Percentiles rank a stretch among this genome's conserved stretches.
Conservation (phyloP, 2,113 vertebrate species). For the Neolamprologus kungweensis region DNA sequence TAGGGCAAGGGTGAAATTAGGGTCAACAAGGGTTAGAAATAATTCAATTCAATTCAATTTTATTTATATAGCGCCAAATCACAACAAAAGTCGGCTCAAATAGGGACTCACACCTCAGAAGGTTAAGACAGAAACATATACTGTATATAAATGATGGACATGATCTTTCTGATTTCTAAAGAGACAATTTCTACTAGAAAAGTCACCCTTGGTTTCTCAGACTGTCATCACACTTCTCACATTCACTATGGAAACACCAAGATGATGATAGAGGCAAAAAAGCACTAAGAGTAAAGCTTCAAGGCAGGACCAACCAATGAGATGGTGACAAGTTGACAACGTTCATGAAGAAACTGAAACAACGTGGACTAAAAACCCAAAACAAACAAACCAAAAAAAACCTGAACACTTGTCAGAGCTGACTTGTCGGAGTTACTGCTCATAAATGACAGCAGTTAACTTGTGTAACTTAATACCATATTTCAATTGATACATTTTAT, state of each 20-base stretch:
- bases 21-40: background rate
- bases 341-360: background rate
- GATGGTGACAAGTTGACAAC: background rate
- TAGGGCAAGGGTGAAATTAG: background rate
- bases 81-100: background rate
- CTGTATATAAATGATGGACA: background rate
- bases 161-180: background rate
- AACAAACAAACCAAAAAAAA: accelerated
- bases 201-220: accelerated
- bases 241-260: background rate
- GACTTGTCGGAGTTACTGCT: background rate
- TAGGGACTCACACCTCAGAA: background rate
- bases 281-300: background rate
- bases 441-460: background rate
- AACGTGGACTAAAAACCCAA: accelerated
- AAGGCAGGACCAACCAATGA: background rate
- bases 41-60: background rate
- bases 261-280: background rate
- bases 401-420: background rate
- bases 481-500: background rate
- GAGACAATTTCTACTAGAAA: background rate
- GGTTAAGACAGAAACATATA: background rate
- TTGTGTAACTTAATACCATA: background rate
- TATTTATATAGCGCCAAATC: background rate
- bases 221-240: background rate